Conservation (phyloP, 2,888 invertebrate genomes). For the Eudasyphora cyanicolor region DNA sequence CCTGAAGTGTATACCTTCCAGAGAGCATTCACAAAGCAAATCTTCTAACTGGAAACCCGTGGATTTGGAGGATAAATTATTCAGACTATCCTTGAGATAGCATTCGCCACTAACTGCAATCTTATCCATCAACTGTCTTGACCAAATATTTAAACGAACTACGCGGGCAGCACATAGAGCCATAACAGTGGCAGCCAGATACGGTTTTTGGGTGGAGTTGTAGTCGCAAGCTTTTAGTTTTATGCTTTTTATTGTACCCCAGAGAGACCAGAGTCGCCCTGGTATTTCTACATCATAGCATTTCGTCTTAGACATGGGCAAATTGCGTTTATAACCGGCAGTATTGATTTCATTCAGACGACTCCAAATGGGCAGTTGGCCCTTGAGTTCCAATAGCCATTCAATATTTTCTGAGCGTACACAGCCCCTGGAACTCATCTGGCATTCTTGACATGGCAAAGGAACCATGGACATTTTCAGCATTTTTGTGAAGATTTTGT, state of each 20-base stretch:
- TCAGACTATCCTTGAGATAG: constrained; percentile 81
- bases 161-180: constrained; percentile 78
- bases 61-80: constrained; percentile 80
- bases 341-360: constrained; percentile 54
- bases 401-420: constrained; percentile 31
- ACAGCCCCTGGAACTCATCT: not conserved
- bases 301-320: constrained; percentile 50
- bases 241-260: constrained; percentile 83
- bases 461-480: constrained; percentile 50
- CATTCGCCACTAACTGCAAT: constrained; percentile 82
- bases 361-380: constrained; percentile 53
- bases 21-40: constrained; percentile 80
- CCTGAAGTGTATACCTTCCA: constrained; percentile 83
- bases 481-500: not conserved
- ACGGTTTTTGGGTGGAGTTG: constrained; percentile 83
- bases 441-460: constrained; percentile 42
- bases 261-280: constrained; percentile 85
- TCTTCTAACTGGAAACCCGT: constrained; percentile 83
- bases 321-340: constrained; percentile 47
- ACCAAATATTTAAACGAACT: constrained; percentile 84
- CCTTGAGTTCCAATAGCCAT: constrained; percentile 45
- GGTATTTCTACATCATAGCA: constrained; percentile 85
- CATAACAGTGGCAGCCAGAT: constrained; percentile 77
- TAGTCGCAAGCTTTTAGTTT: constrained; percentile 81
- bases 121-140: constrained; percentile 83